Conservation (phyloP, 2,113 vertebrate genomes). For the Gnathonemus echidnorhynchus region DNA sequence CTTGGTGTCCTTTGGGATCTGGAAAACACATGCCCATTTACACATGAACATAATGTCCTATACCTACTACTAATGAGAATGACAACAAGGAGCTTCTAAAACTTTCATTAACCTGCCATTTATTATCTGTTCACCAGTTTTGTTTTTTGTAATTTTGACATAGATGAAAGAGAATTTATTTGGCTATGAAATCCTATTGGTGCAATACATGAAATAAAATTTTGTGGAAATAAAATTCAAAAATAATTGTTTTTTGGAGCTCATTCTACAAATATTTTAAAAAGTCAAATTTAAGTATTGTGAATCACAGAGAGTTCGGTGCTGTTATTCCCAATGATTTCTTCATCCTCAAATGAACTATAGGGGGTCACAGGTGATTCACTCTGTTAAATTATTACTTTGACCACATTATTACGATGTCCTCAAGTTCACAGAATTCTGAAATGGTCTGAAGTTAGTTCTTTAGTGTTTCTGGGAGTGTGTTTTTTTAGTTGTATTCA, state of each 20-base stretch:
- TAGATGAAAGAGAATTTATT: no score
- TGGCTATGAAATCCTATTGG: not conserved
- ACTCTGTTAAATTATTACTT: constrained; percentile 4
- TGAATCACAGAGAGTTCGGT: not conserved
- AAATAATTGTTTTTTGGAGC: not conserved
- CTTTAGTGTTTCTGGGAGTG: not conserved
- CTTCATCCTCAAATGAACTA: not conserved
- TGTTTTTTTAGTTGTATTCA: constrained; percentile 5
- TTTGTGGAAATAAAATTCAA: not conserved
- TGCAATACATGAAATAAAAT: not conserved
- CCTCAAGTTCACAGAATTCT: constrained; percentile 16
- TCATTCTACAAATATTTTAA: not conserved
- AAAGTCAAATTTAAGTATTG: not conserved
- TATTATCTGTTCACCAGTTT: not conserved
- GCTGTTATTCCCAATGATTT: not conserved
- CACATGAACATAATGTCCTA: not conserved
- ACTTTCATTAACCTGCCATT: not conserved
- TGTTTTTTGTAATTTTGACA: not conserved
- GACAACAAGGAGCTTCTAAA: not conserved
- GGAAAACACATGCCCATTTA: not conserved
- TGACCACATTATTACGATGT: constrained; percentile 7
- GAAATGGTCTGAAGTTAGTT: not conserved
- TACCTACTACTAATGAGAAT: not conserved
- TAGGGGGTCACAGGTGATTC: not conserved
- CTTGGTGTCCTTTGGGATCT: not conserved